phyloP scores from a whole-genome alignment of 2,888 invertebrate genomes.

The Pelosia muscerda region DNA sequence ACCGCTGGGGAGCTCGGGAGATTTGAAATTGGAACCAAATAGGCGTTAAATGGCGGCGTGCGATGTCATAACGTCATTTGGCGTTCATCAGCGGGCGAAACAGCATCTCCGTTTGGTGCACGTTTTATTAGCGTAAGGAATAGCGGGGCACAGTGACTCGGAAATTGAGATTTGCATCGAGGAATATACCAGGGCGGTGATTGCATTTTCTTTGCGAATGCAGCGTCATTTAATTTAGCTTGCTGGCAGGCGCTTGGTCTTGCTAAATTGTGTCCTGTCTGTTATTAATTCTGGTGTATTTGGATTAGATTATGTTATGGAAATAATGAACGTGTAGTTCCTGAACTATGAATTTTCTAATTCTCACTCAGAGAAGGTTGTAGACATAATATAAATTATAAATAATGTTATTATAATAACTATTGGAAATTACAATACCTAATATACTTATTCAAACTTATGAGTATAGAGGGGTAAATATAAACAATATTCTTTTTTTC shows the following conservation, averaged over 20 bases:
- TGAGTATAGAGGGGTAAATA: too few relatives aligned
- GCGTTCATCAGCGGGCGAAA: constrained; percentile 85
- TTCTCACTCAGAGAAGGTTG: not conserved
- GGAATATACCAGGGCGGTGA: constrained; percentile 78
- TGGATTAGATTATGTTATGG: constrained; percentile 45
- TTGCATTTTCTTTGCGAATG: constrained; percentile 85
- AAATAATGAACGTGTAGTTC: constrained; percentile 24
- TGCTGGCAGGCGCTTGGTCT: constrained; percentile 70
- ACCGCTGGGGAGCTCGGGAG: constrained; percentile 83
- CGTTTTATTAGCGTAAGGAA: constrained; percentile 87
- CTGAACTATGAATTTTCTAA: not conserved
- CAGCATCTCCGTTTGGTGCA: constrained; percentile 85
- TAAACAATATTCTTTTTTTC: too few relatives aligned
- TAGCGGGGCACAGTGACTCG: constrained; percentile 83
- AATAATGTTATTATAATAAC: too few relatives aligned
- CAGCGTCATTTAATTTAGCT: constrained; percentile 82
- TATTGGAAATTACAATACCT: too few relatives aligned
- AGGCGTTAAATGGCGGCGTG: constrained; percentile 89
- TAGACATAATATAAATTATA: too few relatives aligned
- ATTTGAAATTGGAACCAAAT: constrained; percentile 89
- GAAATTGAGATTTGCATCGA: constrained; percentile 85
- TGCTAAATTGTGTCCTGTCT: constrained; percentile 71
- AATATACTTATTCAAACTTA: too few relatives aligned
- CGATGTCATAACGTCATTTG: constrained; percentile 86
- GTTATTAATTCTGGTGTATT: constrained; percentile 56